phyloP scores from a whole-genome alignment of 2,797 vertebrate species.

The Sebastes taczanowskii region DNA sequence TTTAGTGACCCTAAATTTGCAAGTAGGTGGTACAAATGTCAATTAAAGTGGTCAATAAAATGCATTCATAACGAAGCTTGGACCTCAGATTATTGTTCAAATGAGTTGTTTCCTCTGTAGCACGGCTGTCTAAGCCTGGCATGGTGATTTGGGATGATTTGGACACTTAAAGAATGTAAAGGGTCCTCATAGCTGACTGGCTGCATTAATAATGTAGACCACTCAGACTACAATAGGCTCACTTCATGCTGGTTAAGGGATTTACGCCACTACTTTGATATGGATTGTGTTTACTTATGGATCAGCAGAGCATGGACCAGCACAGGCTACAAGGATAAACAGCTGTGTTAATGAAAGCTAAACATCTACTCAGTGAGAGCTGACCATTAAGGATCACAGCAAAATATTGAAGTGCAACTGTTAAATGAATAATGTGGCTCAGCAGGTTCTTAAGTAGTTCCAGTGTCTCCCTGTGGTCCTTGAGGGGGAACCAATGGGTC shows the following conservation, averaged over 20 bases:
- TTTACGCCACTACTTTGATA: neutral
- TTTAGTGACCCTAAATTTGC: neutral
- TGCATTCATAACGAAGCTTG: neutral
- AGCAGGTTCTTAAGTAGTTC: neutral
- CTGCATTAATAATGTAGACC: constrained; percentile 12
- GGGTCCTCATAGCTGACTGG: neutral
- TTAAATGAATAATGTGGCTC: neutral
- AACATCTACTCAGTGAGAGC: neutral
- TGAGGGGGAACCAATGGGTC: neutral
- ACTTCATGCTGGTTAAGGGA: constrained; percentile 5
- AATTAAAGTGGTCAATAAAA: neutral
- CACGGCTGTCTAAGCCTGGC: neutral
- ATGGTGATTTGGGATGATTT: neutral
- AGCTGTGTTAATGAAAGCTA: neutral
- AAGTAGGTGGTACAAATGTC: neutral
- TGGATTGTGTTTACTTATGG: neutral
- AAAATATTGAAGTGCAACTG: neutral
- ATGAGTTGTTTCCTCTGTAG: neutral
- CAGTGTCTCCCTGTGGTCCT: neutral
- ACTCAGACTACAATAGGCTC: neutral
- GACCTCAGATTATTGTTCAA: neutral
- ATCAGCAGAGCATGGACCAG: constrained; percentile 13
- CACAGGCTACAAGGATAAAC: constrained; percentile 6
- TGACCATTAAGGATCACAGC: neutral
- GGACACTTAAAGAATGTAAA: neutral